Base-by-base conservation (phyloP, 2,113 vertebrate genomes). In the Cyanistes caeruleus region DNA sequence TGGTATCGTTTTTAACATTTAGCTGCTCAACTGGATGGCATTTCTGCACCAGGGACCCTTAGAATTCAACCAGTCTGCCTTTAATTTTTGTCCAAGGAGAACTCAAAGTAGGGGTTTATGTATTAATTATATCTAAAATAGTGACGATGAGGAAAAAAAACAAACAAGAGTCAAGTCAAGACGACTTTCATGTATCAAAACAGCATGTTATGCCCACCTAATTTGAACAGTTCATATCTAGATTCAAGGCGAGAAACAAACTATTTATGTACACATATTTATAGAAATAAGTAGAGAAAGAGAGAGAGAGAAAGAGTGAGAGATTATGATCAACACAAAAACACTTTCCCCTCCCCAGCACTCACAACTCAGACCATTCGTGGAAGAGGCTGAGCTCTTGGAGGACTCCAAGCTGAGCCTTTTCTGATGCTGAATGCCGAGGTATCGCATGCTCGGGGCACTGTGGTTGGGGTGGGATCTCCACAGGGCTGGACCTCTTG, bases 31-130 rank as follows among this genome's bases (percentile, higher is more conserved):
- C 83, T 97, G 98, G 98, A 98, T 98, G 97, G 97, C 96, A 95
- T 98, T 98, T 98, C 98, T 98, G 97, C 97, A 98, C 98, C 98
- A 98, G 98, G 96, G 98, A 98, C 98, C 97, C 97, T 97, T 98
- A 98, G 98, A 98, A 98, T 97, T 98, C 97, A 97, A 98, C 98
- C 97, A 94, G 98, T 98, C 98, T 98, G 98, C 98, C 98, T 98
- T 98, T 97, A 98, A 97, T 98, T 98, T 97, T 97, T 96, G 97
- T 95, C 98, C 96, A 96, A 97, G 97, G 92, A 98, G 96, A 97
- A 97, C 95, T 96, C 73, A 91, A 84, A 97, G 87, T 97, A 97
- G 95, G 96, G 95, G 76, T 58, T 89, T 91, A 96, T 97, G 97
- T 96, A 98, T 95, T 95, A 96, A 94, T 86, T 97, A 85, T 96